Evolutionary conservation across 2,888 invertebrate genomes (phyloP), one percentile per base, ranked within the genome.

Genomic region (Heterodera filipjevi): DNA sequence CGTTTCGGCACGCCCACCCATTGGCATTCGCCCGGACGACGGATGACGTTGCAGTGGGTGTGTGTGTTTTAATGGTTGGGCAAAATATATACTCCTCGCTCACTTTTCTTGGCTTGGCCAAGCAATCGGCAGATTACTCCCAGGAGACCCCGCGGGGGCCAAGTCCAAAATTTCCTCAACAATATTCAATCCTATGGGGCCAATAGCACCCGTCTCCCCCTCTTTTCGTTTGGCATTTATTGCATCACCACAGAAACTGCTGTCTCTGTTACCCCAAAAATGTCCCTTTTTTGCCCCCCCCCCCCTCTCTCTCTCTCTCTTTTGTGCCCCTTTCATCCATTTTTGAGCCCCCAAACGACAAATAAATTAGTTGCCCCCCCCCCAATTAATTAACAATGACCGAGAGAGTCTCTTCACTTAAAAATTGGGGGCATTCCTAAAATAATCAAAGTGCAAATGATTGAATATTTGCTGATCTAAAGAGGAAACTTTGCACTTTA

Each of bases 51-150:
- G 59, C 27, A 27, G n/a, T 59, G 59, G 10, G 59, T 22, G n/a
- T 59, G n/a, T 59, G 59, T 22, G 59, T 22, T 59, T 59, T 59
- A 27, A 59, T 59, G 59, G 59, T 59, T 27, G 8, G 59, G 59
- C 59, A 59, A 59, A 59, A 59, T 27, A 27, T 59, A 27, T 59
- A 27, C 27, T 27, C 59, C 12, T 39, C 39, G 12, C 39, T 39
- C 39, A 6, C 49, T 49, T 49, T 16, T 49, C 49, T 49, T 49
- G 16, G 19, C 16, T 16, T 12, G 49, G 49, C 14, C 49, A 14
- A 16, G 59, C 59, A n/a, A 27, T 59, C 59, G 59, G 59, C 59
- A n/a, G 59, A 59, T 59, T 59, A 22, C 59, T 59, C 59, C 59
- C 59, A 59, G 19, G 59, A 59, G 59, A 59, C 59, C 59, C 59